Evolutionary conservation across 1,140 invertebrate genomes (phyloP), one percentile per base, ranked within the genome.

Genomic region (Choristoneura fumiferana): DNA sequence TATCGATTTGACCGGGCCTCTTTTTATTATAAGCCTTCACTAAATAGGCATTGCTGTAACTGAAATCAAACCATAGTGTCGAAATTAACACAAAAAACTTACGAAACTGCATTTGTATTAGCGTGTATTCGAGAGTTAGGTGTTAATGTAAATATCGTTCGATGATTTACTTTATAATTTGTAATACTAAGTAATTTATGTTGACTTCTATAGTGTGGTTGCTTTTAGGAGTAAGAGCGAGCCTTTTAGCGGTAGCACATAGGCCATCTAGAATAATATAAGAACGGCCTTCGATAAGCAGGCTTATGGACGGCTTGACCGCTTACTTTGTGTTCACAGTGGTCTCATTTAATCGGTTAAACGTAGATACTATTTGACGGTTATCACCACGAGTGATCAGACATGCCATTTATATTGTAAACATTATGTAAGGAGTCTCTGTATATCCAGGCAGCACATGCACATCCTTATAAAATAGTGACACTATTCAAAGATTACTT

Each of bases 161-260:
- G 65, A 73, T 71, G 56, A 73, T 67, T 67, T 67, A 29, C 54
- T 43, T 53, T 64, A 63, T 57, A 60, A 36, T 62, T 49, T 66
- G 53, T 54, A 54, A 54, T 34, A 54, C 39, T 74, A 70, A 72
- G 71, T 82, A 78, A 81, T 77, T 81, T 80, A 82, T 81, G 74
- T 81, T 78, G 58, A 64, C 71, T 73, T 65, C n/a, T n/a, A 36
- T 57, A 60, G 72, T 75, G 74, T 78, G 75, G 37, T 70, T 72
- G 61, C 58, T 57, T 73, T 55, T 40, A 64, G 62, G 58, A 38
- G 52, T 63, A 49, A 69, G 69, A 71, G 62, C 53, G 57, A 71
- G 66, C 65, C 60, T 68, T 63, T 64, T 70, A 75, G 64, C 57
- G 39, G 62, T 70, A 71, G 68, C 36, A 59, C 13, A 54, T 62